A percentile compares a stretch with the other conserved stretches of the same genome.
Evolutionary conservation across 2,888 invertebrate species (phyloP).

Genomic region (Lepeophtheirus nordmannii): DNA sequence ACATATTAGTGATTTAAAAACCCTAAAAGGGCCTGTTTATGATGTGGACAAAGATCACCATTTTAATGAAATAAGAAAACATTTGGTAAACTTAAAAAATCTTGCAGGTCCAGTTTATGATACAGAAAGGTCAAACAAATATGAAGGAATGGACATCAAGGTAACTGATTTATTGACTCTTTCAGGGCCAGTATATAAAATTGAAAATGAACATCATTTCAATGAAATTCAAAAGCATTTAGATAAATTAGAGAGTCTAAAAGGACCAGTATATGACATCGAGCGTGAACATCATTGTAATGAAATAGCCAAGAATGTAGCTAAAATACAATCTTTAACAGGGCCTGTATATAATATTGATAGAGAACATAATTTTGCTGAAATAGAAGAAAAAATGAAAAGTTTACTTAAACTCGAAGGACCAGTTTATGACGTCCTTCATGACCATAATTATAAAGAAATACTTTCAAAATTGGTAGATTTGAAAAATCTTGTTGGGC

Average conservation of each 20-base stretch:
- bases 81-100: neutral
- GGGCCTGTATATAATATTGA: slow-evolving; percentile 17
- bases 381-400: neutral
- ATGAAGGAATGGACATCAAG: neutral
- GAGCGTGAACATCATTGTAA: slow-evolving; percentile 5
- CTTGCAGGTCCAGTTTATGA: slow-evolving; percentile 7
- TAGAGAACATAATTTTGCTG: slow-evolving; percentile 7
- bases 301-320: neutral
- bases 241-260: neutral
- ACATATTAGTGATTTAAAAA: slow-evolving; percentile 1
- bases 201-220: slow-evolving; percentile 21
- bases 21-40: slow-evolving; percentile 15
- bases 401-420: neutral
- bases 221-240: slow-evolving; percentile 10
- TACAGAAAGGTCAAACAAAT: slow-evolving; percentile 1
- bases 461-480: neutral
- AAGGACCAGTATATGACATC: neutral
- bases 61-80: slow-evolving; percentile 4
- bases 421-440: slow-evolving; percentile 16
- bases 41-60: slow-evolving; percentile 6
- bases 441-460: slow-evolving; percentile 14
- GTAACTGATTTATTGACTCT: neutral
- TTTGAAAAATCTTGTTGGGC: slow-evolving; percentile 16
- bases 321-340: neutral
- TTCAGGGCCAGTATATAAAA: slow-evolving; percentile 16